Conservation (phyloP, 2,797 vertebrate species). For the Carapus acus region DNA sequence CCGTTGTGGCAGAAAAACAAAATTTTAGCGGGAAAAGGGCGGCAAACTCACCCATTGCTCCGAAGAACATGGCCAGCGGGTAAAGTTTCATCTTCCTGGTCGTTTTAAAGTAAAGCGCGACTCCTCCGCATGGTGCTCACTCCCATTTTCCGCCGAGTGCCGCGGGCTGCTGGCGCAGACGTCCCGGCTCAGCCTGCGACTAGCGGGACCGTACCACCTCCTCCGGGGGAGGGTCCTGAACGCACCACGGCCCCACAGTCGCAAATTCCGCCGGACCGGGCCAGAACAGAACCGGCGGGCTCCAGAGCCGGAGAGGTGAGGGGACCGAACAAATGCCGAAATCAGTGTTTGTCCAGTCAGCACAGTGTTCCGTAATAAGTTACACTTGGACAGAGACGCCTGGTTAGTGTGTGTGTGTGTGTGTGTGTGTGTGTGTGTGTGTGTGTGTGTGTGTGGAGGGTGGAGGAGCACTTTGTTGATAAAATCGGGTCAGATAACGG, state of each 20-base stretch:
- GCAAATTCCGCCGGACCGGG: background rate
- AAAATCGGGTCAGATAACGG: constrained; percentile 22
- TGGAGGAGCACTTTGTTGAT: background rate
- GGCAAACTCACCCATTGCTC: constrained; percentile 60
- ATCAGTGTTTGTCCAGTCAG: background rate
- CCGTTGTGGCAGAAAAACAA: constrained; percentile 6
- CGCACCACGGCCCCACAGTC: background rate
- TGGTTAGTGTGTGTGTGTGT: constrained; percentile 3
- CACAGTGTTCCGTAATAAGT: background rate
- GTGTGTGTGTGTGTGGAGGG: background rate
- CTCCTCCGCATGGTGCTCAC: constrained; percentile 49
- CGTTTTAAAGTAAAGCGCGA: constrained; percentile 32
- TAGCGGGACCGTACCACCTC: constrained; percentile 71
- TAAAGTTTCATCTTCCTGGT: constrained; percentile 62
- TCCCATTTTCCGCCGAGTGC: constrained; percentile 23
- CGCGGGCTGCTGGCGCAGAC: constrained; percentile 27
- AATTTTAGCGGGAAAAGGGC: background rate
- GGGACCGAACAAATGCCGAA: background rate
- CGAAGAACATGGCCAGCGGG: constrained; percentile 55
- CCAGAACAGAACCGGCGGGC: background rate
- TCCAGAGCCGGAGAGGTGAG: too few relatives aligned
- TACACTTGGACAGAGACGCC: constrained; percentile 2
- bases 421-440: background rate
- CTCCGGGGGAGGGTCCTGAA: constrained; percentile 34
- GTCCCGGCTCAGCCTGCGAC: constrained; percentile 10